These are phyloP conservation scores for Scaptomyza parva DNA, from an alignment of 2,888 invertebrate species.

Conservation along the genomic window DNA sequence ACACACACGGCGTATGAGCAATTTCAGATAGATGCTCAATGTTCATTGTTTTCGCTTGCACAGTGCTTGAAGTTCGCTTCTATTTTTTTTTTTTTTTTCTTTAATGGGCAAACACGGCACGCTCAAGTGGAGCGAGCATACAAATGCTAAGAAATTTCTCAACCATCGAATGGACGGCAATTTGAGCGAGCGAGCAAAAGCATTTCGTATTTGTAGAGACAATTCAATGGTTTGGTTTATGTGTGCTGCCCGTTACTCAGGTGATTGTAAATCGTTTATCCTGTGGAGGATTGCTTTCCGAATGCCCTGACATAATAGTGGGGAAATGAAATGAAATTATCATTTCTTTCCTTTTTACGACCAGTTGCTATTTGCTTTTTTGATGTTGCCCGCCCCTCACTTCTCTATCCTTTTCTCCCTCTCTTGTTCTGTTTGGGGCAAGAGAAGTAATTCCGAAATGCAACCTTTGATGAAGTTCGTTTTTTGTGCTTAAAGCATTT, in stretches of 20 bases:
- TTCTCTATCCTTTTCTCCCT: too few species aligned
- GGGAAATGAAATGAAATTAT: conserved; percentile 44
- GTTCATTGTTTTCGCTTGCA: conserved; percentile 43
- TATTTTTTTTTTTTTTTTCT: conserved; percentile 28
- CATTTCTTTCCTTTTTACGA: conserved; percentile 30
- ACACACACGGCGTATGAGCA: conserved; percentile 44
- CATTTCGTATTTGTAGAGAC: conserved; percentile 48
- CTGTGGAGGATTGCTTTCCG: conserved; percentile 27
- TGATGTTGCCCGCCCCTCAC: too few species aligned
- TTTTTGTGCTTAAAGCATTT: conserved; percentile 11
- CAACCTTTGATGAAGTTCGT: conserved; percentile 31
- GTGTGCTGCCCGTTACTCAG: conserved; percentile 43
- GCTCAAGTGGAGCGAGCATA: conserved; percentile 50
- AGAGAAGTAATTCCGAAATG: conserved; percentile 32
- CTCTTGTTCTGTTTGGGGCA: not conserved
- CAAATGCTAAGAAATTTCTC: conserved; percentile 56
- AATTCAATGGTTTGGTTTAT: conserved; percentile 48
- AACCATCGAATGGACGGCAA: conserved; percentile 45
- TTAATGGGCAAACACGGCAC: conserved; percentile 49
- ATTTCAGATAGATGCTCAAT: conserved; percentile 29
- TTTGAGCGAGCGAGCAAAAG: conserved; percentile 28
- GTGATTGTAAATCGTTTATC: conserved; percentile 58
- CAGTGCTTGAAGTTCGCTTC: conserved; percentile 16
- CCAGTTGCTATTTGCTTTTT: conserved; percentile 4
- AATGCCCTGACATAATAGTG: conserved; percentile 25